Evolutionary conservation across 2,113 vertebrate species (phyloP).

Genomic region (Pipra filicauda): DNA sequence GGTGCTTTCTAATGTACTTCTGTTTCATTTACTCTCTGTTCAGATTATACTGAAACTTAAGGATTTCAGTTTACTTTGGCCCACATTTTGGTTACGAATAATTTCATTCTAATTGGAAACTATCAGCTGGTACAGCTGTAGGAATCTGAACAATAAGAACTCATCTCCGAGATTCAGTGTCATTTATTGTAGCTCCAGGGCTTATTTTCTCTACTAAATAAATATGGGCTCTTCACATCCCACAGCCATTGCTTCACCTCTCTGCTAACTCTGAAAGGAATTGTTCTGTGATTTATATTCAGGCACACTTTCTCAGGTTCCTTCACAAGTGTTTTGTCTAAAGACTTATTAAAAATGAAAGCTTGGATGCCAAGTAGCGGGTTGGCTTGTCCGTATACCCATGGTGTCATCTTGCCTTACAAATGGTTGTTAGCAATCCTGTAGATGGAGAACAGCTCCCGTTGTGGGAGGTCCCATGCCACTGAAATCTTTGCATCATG

Average conservation of each 20-base stretch:
- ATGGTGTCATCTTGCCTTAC: neutral
- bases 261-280: neutral
- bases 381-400: neutral
- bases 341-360: neutral
- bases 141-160: neutral
- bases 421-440: neutral
- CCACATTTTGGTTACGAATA: neutral
- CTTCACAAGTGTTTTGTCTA: neutral
- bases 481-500: neutral
- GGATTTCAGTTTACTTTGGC: neutral
- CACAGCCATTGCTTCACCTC: neutral
- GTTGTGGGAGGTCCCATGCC: neutral
- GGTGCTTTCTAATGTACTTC: neutral
- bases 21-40: neutral
- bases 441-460: neutral
- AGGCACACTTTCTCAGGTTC: neutral
- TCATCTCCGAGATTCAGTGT: neutral
- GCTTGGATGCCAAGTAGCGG: neutral
- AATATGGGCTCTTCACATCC: neutral
- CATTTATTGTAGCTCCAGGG: neutral
- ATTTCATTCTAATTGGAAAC: conserved; percentile 20
- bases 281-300: neutral
- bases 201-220: conserved; percentile 10
- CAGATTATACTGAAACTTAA: neutral
- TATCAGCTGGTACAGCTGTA: neutral